These are phyloP conservation scores for Hydrolagus affinis DNA, from an alignment of 2,113 vertebrate species.

Conservation along the genomic window DNA sequence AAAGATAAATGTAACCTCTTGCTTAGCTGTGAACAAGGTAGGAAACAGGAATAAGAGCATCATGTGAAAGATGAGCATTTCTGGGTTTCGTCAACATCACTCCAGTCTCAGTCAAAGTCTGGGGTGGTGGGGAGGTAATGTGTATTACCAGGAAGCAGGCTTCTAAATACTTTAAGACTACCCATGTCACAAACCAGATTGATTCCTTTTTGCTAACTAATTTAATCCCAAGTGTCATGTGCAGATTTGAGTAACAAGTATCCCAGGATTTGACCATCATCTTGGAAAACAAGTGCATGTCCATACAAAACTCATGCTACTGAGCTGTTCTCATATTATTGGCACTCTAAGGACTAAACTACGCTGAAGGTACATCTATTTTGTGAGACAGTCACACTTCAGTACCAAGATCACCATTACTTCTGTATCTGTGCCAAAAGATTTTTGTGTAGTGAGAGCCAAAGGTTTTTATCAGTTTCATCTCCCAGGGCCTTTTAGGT, in stretches of 20 bases:
- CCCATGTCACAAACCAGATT: no score
- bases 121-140: not conserved
- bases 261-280: no score
- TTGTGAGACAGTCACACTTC: not conserved
- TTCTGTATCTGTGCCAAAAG: not conserved
- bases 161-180: not conserved
- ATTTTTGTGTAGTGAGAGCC: no score
- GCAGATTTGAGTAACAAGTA: not conserved
- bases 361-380: not conserved
- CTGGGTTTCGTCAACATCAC: slow-evolving; percentile 18
- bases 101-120: not conserved
- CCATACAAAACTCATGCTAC: no score
- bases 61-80: slow-evolving; percentile 17
- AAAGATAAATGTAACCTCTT: not conserved
- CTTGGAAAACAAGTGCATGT: no score
- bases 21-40: not conserved
- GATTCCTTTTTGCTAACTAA: not conserved
- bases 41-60: not conserved
- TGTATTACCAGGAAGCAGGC: slow-evolving; percentile 8
- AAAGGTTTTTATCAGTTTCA: not conserved
- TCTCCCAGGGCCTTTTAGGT: not conserved
- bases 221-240: not conserved
- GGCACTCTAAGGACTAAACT: no score
- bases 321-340: no score
- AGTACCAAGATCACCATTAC: not conserved